Evolutionary conservation across 2,113 vertebrate species (phyloP).

Genomic region (Isurus oxyrinchus): DNA sequence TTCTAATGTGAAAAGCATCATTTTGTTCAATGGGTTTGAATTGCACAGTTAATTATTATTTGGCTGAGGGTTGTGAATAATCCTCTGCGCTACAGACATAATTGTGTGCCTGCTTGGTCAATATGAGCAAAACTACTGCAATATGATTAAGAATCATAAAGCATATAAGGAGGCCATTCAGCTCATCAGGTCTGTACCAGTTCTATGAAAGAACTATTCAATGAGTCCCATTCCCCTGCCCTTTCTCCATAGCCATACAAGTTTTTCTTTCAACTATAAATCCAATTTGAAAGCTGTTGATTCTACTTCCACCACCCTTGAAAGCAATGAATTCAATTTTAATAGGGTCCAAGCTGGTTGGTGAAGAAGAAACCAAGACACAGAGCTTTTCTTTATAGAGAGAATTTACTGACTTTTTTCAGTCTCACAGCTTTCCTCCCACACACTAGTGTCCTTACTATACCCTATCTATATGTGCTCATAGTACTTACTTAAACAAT

Average conservation of each 20-base stretch:
- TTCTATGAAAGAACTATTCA: neutral
- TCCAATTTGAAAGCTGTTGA: neutral
- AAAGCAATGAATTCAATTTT: neutral
- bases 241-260: neutral
- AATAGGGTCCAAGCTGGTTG: no score
- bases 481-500: no score
- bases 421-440: no score
- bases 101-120: neutral
- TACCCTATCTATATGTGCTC: no score
- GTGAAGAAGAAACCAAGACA: no score
- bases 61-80: neutral
- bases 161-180: neutral
- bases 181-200: neutral
- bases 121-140: neutral
- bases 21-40: neutral
- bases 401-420: no score
- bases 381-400: no score
- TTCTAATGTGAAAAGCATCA: neutral
- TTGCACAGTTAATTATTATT: neutral
- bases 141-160: neutral
- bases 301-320: neutral
- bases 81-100: neutral
- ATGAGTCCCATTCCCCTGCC: neutral
- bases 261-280: neutral
- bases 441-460: no score